Base-by-base conservation (phyloP, 2,113 vertebrate species). In the Coregonus clupeaformis region DNA sequence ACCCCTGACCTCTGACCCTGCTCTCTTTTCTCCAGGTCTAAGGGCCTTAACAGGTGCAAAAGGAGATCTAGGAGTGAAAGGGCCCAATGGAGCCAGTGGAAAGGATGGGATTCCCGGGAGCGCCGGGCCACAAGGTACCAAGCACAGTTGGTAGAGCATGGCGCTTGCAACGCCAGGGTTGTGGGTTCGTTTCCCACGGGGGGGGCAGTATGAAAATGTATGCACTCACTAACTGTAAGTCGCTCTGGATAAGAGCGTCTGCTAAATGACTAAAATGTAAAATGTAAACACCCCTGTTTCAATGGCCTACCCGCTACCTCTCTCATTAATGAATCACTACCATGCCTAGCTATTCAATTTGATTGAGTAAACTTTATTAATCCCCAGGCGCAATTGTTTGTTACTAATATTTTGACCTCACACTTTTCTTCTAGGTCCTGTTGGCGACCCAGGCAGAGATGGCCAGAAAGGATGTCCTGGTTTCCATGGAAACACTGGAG, bases 391-490 rank as follows among this genome's bases (percentile, higher is more conserved):
- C 13, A 16, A 52, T 52, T 49, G 6, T 52, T 4, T 47, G 22
- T 69, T 30, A 4, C 6, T 20, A 25, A 25, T 4, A 29, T 29
- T 3, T 25, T 65, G 11, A 29, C 63, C 24, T 24, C 64, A 20
- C 29, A 7, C 45, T 62, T 11, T 36, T 29, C 14, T 52, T 52
- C 3, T 71, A 93, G 93, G 93, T 64, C 67, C 55, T 72, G 42
- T 80, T 70, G 93, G 93, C 78, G 83, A 92, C 25, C 80, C 77
- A 0, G 91, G 92, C 6, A 62, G 13, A 32, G 80, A 81, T 5
- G 93, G 93, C 36, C 14, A 25, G 13, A 63, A 6, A 2, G 92
- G 92, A 71, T 42, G 30, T 65, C 59, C 69, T 32, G 92, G 93
- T 29, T 0, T 30, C 14, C 20, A 5, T 69, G 93, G 92, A 71